Evolutionary conservation across 2,888 invertebrate species (phyloP).

Genomic region (Chorisops tibialis): DNA sequence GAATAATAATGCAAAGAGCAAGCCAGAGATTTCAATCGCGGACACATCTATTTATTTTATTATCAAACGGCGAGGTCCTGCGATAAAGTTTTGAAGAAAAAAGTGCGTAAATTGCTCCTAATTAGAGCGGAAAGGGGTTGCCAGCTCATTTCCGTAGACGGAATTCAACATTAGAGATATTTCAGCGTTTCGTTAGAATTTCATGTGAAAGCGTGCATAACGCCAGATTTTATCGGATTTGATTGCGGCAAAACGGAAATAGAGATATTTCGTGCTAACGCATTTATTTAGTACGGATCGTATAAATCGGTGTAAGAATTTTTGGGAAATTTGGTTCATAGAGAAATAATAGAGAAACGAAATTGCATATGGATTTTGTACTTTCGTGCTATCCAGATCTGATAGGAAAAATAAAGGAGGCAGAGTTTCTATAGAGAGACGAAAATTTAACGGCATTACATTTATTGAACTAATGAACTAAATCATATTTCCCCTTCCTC

Average conservation of each 20-base stretch:
- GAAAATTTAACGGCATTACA: no score
- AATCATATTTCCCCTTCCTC: no score
- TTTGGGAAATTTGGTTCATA: no score
- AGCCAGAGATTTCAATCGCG: slow-evolving; percentile 1
- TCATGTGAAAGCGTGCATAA: background rate
- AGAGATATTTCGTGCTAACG: slow-evolving; percentile 1
- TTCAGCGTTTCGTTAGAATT: background rate
- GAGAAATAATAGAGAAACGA: no score
- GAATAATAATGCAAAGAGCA: background rate
- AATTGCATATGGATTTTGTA: no score
- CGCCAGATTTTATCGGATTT: background rate
- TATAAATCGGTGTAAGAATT: no score
- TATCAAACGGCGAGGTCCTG: background rate
- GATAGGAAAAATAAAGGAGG: no score
- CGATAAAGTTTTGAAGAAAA: background rate
- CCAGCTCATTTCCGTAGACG: background rate
- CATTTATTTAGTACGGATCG: background rate
- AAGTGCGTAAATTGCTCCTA: slow-evolving; percentile 2
- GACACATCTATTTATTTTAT: background rate
- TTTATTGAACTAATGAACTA: no score
- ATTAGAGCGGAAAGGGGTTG: slow-evolving; percentile 1
- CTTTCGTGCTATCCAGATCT: no score
- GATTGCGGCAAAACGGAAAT: slow-evolving; percentile 11
- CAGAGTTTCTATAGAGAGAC: no score
- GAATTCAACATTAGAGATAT: slow-evolving; percentile 15